Conservation (phyloP, 2,888 invertebrate species). For the Arrhopalites spinosus region DNA sequence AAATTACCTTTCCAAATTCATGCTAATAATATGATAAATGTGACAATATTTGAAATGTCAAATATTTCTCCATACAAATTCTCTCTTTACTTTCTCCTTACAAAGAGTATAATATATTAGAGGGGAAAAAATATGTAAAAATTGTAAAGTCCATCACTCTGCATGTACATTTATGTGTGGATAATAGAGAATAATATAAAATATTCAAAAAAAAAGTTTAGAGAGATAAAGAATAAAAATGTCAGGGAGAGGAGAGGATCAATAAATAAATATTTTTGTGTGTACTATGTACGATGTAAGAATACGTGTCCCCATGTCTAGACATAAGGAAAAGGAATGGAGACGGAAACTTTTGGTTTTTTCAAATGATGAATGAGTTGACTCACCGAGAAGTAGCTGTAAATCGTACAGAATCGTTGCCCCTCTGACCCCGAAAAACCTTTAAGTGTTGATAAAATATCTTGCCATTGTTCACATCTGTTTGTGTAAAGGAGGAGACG, state of each 20-base stretch:
- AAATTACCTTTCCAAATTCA: too few relatives aligned
- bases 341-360: background rate
- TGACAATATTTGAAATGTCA: too few relatives aligned
- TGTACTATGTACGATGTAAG: background rate
- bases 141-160: too few relatives aligned
- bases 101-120: too few relatives aligned
- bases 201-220: background rate
- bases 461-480: conserved; percentile 55
- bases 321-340: background rate
- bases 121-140: too few relatives aligned
- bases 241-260: background rate
- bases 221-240: too few relatives aligned
- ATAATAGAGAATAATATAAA: background rate
- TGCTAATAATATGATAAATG: too few relatives aligned
- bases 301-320: background rate
- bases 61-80: too few relatives aligned
- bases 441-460: conserved; percentile 55
- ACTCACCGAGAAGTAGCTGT: conserved; percentile 53
- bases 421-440: conserved; percentile 46
- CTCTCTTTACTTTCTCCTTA: too few relatives aligned
- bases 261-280: background rate
- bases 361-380: background rate
- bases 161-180: too few relatives aligned
- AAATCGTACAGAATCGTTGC: conserved; percentile 50
- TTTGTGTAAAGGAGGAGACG: conserved; percentile 51